Evolutionary conservation across 2,888 invertebrate genomes (phyloP), one percentile per base, ranked within the genome.

Genomic region (Noctua fimbriata): DNA sequence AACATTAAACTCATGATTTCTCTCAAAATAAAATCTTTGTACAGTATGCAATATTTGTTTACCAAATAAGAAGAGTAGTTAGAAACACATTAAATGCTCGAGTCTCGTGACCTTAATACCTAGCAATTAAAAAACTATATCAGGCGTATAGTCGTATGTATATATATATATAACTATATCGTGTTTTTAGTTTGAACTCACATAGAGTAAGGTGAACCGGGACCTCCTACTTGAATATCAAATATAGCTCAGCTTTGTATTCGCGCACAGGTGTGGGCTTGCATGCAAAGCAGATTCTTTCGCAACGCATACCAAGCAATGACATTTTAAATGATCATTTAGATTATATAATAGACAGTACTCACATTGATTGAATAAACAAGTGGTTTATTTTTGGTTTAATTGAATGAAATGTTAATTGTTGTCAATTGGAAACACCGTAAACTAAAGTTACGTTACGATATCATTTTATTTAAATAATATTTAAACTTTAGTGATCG

Each of bases 221-320:
- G 92, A 93, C 91, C 92, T 93, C 91, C 91, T 93, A 92, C 90
- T 92, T 93, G 92, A 93, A 94, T 94, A 93, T 93, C 89, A 92
- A 93, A 93, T 93, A 91, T 80, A 85, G 85, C 81, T 90, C 88
- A 90, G 91, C 90, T 90, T 91, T 91, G 92, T 92, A 92, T 93
- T 91, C 87, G 90, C 88, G 84, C 86, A 80, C 87, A 83, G 79
- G 88, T 91, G 92, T 92, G 90, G 93, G 90, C 89, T 91, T 92
- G 94, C 93, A 95, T 95, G 92, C 92, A 90, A 93, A 95, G 85
- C 89, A 90, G 90, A 83, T 90, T 92, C 91, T 95, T 94, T 95
- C 91, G 93, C 91, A 95, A 94, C 78, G 88, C 92, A 93, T 94
- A 92, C 92, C 90, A 81, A 71, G 82, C 89, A 87, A 82, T 91